These are phyloP conservation scores for Fregetta grallaria DNA, from an alignment of 2,113 vertebrate species.

Conservation along the genomic window DNA sequence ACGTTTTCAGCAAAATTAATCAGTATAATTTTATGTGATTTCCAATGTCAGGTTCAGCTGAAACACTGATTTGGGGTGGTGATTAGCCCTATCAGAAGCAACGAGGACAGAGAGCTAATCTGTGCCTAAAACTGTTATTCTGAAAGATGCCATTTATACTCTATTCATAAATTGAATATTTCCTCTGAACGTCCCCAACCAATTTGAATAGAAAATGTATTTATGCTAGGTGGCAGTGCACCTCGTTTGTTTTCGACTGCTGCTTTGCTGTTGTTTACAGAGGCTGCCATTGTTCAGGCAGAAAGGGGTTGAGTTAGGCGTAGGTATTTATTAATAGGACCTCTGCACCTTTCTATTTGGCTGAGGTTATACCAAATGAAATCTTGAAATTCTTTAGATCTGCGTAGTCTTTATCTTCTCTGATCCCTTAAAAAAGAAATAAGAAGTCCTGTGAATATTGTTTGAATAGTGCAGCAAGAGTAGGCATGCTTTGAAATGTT, in stretches of 20 bases:
- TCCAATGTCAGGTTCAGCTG: conserved; percentile 8
- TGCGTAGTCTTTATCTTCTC: neutral
- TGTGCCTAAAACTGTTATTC: neutral
- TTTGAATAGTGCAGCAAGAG: neutral
- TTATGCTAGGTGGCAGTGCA: neutral
- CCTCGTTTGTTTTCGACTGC: neutral
- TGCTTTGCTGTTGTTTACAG: neutral
- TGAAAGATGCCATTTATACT: neutral
- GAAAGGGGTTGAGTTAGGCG: too few species aligned
- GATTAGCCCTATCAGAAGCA: conserved; percentile 39
- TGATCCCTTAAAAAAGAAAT: neutral
- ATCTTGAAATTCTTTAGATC: neutral
- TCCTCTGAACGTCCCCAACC: neutral
- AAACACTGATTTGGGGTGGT: conserved; percentile 5
- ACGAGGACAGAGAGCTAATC: conserved; percentile 16
- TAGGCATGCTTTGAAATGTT: neutral
- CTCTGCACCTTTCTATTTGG: neutral
- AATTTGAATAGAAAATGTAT: neutral
- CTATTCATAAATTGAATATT: neutral
- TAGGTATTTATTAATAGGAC: neutral
- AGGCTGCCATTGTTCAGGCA: neutral
- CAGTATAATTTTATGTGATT: conserved; percentile 52
- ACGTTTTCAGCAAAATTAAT: conserved; percentile 61
- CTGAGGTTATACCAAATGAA: neutral
- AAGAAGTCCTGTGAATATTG: neutral